These are phyloP conservation scores for Dasyurus viverrinus DNA, from an alignment of 2,113 vertebrate species.

Conservation along the genomic window DNA sequence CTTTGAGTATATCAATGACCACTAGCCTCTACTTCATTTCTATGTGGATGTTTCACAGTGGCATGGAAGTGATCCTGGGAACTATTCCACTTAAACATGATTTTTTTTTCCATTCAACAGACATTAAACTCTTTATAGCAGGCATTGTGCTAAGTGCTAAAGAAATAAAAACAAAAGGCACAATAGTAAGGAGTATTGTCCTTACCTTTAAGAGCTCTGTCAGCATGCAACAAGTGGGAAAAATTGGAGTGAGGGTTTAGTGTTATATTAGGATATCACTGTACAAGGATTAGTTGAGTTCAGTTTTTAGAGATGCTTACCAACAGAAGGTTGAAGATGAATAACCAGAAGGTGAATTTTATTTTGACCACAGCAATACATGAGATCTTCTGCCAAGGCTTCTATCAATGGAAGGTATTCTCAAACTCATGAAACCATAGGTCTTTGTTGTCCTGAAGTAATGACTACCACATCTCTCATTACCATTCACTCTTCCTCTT, in stretches of 20 bases:
- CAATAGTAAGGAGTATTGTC: no score
- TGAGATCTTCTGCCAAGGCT: background rate
- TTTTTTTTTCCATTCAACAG: background rate
- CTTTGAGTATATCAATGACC: background rate
- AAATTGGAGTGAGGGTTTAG: background rate
- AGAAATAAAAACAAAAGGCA: background rate
- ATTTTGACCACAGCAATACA: background rate
- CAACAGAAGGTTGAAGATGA: background rate
- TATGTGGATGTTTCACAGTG: background rate
- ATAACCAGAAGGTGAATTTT: background rate
- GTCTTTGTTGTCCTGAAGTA: background rate
- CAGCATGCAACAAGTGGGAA: background rate
- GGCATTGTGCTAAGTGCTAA: background rate
- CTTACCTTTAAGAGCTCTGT: background rate
- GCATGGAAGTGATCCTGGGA: background rate
- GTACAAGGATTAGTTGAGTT: background rate
- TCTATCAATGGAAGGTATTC: background rate
- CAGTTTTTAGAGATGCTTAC: background rate
- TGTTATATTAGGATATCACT: background rate
- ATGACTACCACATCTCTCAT: background rate
- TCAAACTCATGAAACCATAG: no score
- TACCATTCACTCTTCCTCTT: background rate
- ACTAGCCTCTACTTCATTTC: background rate
- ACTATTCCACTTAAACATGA: background rate
- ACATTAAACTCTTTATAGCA: background rate